Conservation (phyloP, 2,888 invertebrate species). For the Synergus itoensis region DNA sequence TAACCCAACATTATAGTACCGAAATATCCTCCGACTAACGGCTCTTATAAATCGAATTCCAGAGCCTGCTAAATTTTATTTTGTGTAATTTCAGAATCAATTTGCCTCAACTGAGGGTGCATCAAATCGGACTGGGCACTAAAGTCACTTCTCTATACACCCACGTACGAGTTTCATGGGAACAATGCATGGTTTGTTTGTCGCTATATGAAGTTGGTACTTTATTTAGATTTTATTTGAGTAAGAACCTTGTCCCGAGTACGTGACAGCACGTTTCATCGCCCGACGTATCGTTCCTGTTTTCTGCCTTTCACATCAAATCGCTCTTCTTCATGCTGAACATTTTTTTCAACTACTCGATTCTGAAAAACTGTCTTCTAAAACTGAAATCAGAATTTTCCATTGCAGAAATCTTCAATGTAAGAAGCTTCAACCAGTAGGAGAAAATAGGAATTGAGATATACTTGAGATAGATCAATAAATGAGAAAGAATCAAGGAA, state of each 20-base stretch:
- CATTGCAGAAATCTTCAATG: no score
- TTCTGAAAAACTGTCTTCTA: background rate
- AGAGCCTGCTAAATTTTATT: no score
- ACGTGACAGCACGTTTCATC: constrained; percentile 70
- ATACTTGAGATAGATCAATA: background rate
- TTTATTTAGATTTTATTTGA: constrained; percentile 72
- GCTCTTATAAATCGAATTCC: background rate
- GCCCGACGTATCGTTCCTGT: constrained; percentile 45
- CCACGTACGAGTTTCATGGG: constrained; percentile 54
- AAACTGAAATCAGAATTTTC: background rate
- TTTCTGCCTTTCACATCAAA: constrained; percentile 33
- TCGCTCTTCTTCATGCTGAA: constrained; percentile 13
- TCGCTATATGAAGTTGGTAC: constrained; percentile 55
- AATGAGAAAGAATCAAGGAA: background rate
- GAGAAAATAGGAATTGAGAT: background rate
- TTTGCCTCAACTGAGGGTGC: background rate
- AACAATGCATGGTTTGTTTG: constrained; percentile 57
- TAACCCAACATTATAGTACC: background rate
- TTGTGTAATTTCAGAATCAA: background rate
- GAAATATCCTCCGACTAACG: background rate
- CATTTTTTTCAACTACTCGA: background rate
- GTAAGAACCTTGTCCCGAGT: constrained; percentile 65
- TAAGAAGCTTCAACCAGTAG: no score
- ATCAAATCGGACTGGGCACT: constrained; percentile 1
- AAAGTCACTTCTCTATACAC: background rate